Percentiles rank a stretch among this genome's conserved stretches.
Evolutionary conservation across 64 coral and sea anemone genomes (phyloP).

Genomic region (Stichodactyla mertensii): DNA sequence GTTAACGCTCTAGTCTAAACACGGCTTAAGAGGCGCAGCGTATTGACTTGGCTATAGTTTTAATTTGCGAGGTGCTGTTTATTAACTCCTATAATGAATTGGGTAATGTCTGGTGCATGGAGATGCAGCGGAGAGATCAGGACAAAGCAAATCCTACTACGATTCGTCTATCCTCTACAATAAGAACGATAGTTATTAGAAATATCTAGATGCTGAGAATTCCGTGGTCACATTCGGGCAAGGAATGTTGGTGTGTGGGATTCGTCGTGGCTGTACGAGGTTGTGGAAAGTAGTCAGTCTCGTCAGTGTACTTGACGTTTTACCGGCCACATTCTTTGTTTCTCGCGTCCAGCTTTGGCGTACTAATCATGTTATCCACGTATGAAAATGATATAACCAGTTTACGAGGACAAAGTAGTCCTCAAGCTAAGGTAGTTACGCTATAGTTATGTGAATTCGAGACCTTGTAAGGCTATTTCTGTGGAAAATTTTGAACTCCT

Average conservation of each 20-base stretch:
- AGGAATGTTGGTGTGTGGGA: not conserved
- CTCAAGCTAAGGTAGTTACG: no score
- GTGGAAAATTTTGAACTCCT: no score
- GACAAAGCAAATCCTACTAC: not conserved
- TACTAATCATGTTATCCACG: no score
- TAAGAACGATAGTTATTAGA: not conserved
- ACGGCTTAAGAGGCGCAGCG: no score
- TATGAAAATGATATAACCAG: no score
- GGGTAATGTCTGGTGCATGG: not conserved
- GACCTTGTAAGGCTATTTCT: no score
- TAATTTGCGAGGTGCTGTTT: not conserved
- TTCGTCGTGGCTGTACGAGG: not conserved
- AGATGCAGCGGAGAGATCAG: not conserved
- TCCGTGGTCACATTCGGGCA: not conserved
- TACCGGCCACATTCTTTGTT: not conserved
- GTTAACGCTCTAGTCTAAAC: no score
- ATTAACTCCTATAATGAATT: not conserved
- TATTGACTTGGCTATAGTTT: not conserved
- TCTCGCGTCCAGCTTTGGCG: no score
- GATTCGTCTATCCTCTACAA: not conserved
- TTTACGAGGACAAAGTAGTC: no score
- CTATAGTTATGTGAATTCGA: no score
- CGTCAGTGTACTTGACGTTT: not conserved
- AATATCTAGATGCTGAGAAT: not conserved
- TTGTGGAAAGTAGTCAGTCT: not conserved